Evolutionary conservation across 2,113 vertebrate species (phyloP).

Genomic region (Panthera leo): DNA sequence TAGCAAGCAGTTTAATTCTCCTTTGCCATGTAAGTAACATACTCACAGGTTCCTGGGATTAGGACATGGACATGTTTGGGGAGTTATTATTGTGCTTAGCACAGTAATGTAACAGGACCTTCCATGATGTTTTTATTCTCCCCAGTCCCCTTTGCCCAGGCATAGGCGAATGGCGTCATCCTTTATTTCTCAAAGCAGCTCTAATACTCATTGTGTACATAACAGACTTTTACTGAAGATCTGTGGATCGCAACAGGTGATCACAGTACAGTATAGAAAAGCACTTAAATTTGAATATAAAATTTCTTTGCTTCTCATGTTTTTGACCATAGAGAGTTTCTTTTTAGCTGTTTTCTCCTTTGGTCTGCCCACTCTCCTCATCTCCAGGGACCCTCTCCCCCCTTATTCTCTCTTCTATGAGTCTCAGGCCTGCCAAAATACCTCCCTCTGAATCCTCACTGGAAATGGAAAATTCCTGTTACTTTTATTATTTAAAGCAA

Average conservation of each 20-base stretch:
- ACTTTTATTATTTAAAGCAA: constrained; percentile 47
- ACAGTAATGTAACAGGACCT: not conserved
- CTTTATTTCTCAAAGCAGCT: not conserved
- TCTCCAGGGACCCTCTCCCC: not conserved
- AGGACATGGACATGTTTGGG: not conserved
- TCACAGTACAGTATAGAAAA: not conserved
- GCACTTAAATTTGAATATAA: not conserved
- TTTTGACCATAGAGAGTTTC: not conserved
- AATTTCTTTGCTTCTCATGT: not conserved
- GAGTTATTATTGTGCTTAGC: not conserved
- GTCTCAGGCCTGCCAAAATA: not conserved
- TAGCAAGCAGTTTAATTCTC: not conserved
- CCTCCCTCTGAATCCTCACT: constrained; percentile 16
- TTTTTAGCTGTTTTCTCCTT: not conserved
- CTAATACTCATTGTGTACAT: not conserved
- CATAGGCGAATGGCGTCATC: not conserved
- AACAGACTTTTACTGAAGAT: not conserved
- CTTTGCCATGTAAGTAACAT: not conserved
- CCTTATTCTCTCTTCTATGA: not conserved
- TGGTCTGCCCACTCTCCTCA: not conserved
- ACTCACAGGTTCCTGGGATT: not conserved
- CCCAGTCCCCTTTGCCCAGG: not conserved
- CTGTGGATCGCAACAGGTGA: not conserved
- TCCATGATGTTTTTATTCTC: not conserved
- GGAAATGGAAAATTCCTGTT: constrained; percentile 46